Percentiles rank a stretch among this genome's conserved stretches.
Conservation (phyloP, 2,113 vertebrate genomes). For the Odontophorus gujanensis region DNA sequence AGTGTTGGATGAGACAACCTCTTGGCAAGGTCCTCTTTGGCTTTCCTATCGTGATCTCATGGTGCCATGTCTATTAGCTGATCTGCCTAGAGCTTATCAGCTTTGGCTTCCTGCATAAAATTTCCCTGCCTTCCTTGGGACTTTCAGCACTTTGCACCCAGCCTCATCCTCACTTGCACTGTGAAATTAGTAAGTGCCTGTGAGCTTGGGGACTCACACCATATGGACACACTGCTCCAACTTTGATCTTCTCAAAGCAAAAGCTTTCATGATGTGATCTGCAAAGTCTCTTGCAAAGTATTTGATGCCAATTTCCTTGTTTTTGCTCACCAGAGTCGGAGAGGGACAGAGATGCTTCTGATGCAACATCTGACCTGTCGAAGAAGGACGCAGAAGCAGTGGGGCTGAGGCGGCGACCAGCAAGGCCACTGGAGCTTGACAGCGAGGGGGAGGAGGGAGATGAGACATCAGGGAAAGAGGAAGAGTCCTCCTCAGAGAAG, state of each 20-base stretch:
- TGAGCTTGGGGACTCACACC: background rate
- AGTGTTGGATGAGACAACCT: background rate
- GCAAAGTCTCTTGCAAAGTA: background rate
- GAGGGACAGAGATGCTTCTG: conserved; percentile 78
- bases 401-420: conserved; percentile 83
- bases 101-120: background rate
- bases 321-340: conserved; percentile 73
- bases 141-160: background rate
- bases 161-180: background rate
- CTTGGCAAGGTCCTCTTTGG: background rate
- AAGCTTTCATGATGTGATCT: background rate
- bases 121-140: background rate
- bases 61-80: background rate
- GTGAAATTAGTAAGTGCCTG: background rate
- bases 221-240: background rate
- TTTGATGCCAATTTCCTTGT: background rate
- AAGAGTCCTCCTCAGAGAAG: conserved; percentile 85
- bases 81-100: background rate
- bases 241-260: background rate
- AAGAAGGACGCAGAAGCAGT: conserved; percentile 85
- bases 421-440: conserved; percentile 90
- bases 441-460: conserved; percentile 95
- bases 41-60: background rate
- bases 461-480: conserved; percentile 87
- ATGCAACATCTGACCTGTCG: conserved; percentile 82